A percentile compares a stretch with the other conserved stretches of the same genome.
phyloP scores from a whole-genome alignment of 2,888 invertebrate genomes.

The Ennomos erosarius region DNA sequence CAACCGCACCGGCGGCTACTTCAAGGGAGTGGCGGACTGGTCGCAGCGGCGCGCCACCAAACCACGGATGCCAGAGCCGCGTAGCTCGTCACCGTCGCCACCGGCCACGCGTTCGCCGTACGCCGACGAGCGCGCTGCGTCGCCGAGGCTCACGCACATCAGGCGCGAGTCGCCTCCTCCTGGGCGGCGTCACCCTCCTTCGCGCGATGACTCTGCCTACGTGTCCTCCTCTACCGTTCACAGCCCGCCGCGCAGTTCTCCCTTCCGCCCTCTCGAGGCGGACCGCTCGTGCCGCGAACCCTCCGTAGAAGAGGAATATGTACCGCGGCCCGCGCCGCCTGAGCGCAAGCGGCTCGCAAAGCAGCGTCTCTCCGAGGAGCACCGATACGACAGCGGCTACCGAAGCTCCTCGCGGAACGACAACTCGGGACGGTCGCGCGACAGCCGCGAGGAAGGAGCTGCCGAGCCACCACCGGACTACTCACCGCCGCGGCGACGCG shows the following conservation, averaged over 20 bases:
- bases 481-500: conserved; percentile 85
- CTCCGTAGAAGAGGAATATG: conserved; percentile 77
- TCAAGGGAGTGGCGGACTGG: conserved; percentile 93
- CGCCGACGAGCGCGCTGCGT: conserved; percentile 43
- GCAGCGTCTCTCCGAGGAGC: conserved; percentile 79
- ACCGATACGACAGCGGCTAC: conserved; percentile 85
- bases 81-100: conserved; percentile 77
- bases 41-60: conserved; percentile 87
- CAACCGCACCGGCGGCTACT: conserved; percentile 84
- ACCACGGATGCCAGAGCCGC: conserved; percentile 80
- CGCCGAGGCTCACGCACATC: too few species aligned
- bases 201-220: conserved; percentile 85
- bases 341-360: conserved; percentile 87
- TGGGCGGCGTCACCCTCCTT: conserved; percentile 78
- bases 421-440: conserved; percentile 78
- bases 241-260: conserved; percentile 83
- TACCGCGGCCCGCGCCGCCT: conserved; percentile 84
- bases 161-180: conserved; percentile 72
- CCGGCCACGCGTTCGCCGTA: conserved; percentile 75
- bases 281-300: conserved; percentile 80
- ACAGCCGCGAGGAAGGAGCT: conserved; percentile 78
- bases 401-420: conserved; percentile 84
- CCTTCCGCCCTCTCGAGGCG: conserved; percentile 75
- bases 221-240: conserved; percentile 85
- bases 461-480: conserved; percentile 90